Base-by-base conservation (phyloP, 1,140 invertebrate species). In the Temnothorax curvispinosus region DNA sequence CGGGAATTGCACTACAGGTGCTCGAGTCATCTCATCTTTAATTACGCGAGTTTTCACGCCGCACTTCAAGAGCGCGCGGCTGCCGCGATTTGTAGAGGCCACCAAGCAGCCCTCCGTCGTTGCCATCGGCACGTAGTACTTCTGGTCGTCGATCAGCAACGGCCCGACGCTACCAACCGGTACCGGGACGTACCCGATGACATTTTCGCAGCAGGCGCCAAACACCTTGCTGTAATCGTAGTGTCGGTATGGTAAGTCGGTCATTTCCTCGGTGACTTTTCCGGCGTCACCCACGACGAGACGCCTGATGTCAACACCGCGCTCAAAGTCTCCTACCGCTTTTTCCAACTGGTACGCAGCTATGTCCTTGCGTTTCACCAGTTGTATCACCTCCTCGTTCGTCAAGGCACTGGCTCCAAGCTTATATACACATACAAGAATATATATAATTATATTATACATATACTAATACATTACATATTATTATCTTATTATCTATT, bases 31-130 rank as follows among this genome's bases (percentile, higher is more conserved):
- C 18, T 99, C 99, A 93, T 99, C 98, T 82, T 97, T 97, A 81
- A 98, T 97, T 4, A 99, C 96, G 8, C 97, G 96, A 86, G 97
- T 98, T 0, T 96, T 97, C 1, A 99, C 97, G 0, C 98, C 98
- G 89, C 96, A 96, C 69, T 97, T 95, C 4, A 97, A 95, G 0
- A 99, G 95, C 0, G 99, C 99, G 90, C 98, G 97, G 94, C 99
- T 99, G 11, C 99, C 99, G 85, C 99, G 97, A 95, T 99, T 99
- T 0, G 99, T 99, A 41, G 98, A 99, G 0, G 99, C 99, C 0
- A 99, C 98, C 32, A 99, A 94, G 87, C 99, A 99, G 0, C 99
- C 99, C 95, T 99, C 99, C 0, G 99, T 99, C 0, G 99, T 99
- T 7, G 99, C 99, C 98, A 99, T 99, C 18, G 99, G 99, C 58